phyloP scores from a whole-genome alignment of 2,797 vertebrate species.

The Oreochromis grahami region DNA sequence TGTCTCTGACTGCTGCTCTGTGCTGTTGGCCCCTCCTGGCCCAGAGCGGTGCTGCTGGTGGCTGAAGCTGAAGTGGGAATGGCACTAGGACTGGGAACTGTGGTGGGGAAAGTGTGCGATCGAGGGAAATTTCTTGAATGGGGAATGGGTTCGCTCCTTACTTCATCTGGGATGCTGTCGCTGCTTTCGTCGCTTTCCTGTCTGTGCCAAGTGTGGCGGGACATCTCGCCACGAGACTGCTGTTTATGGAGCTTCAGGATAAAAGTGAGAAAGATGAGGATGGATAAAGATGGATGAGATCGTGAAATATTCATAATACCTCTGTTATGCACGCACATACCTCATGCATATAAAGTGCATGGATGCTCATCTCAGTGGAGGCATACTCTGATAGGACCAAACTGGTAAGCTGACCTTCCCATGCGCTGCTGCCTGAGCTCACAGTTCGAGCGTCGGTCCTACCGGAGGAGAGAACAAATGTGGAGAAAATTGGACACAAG shows the following conservation, averaged over 20 bases:
- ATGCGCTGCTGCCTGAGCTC: slow-evolving; percentile 94
- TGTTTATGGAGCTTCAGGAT: slow-evolving; percentile 82
- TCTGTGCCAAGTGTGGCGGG: slow-evolving; percentile 94
- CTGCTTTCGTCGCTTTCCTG: slow-evolving; percentile 95
- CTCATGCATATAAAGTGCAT: slow-evolving; percentile 97
- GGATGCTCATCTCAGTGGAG: slow-evolving; percentile 98
- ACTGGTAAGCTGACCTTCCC: slow-evolving; percentile 95
- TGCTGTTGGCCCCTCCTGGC: slow-evolving; percentile 77
- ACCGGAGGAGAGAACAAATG: background rate
- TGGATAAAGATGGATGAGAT: background rate
- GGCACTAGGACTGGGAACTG: slow-evolving; percentile 59
- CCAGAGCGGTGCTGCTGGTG: slow-evolving; percentile 28
- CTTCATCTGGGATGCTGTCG: slow-evolving; percentile 86
- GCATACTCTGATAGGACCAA: slow-evolving; percentile 94
- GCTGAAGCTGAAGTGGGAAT: slow-evolving; percentile 61
- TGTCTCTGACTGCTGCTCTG: slow-evolving; percentile 78
- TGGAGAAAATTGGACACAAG: background rate
- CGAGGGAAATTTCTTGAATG: slow-evolving; percentile 70
- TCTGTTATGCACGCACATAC: slow-evolving; percentile 55
- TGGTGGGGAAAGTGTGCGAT: slow-evolving; percentile 85
- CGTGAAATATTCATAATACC: background rate
- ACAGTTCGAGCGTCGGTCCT: slow-evolving; percentile 89
- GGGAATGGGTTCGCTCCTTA: slow-evolving; percentile 58
- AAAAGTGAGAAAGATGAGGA: background rate
- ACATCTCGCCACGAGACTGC: slow-evolving; percentile 86